Percentiles rank a stretch among this genome's conserved stretches.
phyloP scores from a whole-genome alignment of 2,888 invertebrate species.

The Caenorhabditis plicata region DNA sequence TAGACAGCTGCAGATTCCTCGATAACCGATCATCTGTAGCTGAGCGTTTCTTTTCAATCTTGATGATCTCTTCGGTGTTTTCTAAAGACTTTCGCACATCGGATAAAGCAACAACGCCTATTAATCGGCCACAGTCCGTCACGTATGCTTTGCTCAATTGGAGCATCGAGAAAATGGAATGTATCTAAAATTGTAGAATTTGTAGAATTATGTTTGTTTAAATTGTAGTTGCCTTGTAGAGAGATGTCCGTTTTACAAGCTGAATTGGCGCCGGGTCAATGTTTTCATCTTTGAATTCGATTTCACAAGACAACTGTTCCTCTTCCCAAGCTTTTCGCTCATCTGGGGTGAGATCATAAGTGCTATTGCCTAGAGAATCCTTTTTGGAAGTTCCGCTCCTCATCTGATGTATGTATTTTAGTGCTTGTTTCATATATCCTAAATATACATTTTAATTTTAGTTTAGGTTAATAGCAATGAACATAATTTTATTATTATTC shows the following conservation, averaged over 20 bases:
- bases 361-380: conserved; percentile 32
- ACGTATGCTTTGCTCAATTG: conserved; percentile 61
- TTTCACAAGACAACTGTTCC: conserved; percentile 32
- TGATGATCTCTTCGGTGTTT: conserved; percentile 26
- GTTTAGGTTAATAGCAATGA: no score
- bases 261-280: conserved; percentile 64
- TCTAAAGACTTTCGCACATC: conserved; percentile 55
- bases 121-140: conserved; percentile 61
- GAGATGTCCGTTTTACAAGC: conserved; percentile 56
- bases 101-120: conserved; percentile 61
- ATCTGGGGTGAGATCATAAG: conserved; percentile 50
- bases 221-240: no score
- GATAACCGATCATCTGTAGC: neutral
- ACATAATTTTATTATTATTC: no score
- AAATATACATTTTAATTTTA: conserved; percentile 4
- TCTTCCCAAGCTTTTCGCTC: conserved; percentile 56
- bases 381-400: conserved; percentile 42
- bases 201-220: no score
- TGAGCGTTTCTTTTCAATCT: conserved; percentile 23
- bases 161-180: conserved; percentile 63
- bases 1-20: neutral
- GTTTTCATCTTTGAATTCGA: conserved; percentile 52
- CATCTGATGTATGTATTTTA: conserved; percentile 47
- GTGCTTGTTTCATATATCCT: conserved; percentile 56
- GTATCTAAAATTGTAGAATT: no score